A percentile compares a stretch with the other conserved stretches of the same genome.
These are phyloP conservation scores for Cossypha polioptera DNA, from an alignment of 2,797 vertebrate genomes.

Conservation along the genomic window DNA sequence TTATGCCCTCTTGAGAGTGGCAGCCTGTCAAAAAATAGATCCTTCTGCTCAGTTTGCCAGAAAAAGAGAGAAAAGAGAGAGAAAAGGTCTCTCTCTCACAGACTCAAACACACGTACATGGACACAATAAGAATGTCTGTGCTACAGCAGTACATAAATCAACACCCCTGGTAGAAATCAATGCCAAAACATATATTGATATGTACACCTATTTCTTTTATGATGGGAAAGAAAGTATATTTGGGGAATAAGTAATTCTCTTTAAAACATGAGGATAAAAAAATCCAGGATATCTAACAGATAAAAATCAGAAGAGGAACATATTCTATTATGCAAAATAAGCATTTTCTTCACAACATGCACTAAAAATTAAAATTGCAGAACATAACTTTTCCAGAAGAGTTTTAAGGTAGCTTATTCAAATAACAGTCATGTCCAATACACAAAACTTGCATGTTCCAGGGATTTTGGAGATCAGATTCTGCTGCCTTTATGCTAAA, in stretches of 20 bases:
- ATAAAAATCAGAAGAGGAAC: background rate
- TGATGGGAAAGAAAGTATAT: background rate
- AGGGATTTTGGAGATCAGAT: background rate
- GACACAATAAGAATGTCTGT: background rate
- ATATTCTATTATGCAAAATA: background rate
- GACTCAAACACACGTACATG: background rate
- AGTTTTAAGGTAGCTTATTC: background rate
- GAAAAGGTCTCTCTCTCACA: background rate
- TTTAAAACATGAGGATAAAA: background rate
- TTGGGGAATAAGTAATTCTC: background rate
- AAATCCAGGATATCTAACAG: background rate
- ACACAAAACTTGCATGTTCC: background rate
- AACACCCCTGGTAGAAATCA: background rate
- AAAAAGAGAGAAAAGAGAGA: background rate
- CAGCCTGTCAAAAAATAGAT: constrained; percentile 56
- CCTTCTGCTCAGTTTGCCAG: constrained; percentile 22
- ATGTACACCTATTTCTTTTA: background rate
- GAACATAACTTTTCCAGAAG: background rate
- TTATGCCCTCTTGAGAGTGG: constrained; percentile 54
- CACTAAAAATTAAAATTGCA: background rate
- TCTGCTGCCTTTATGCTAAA: background rate
- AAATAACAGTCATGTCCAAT: background rate
- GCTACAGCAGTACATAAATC: background rate
- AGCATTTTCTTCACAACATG: background rate
- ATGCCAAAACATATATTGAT: background rate